Percentiles rank a stretch among this genome's conserved stretches.
Evolutionary conservation across 2,888 invertebrate species (phyloP).

Genomic region (Chironomus tentans): DNA sequence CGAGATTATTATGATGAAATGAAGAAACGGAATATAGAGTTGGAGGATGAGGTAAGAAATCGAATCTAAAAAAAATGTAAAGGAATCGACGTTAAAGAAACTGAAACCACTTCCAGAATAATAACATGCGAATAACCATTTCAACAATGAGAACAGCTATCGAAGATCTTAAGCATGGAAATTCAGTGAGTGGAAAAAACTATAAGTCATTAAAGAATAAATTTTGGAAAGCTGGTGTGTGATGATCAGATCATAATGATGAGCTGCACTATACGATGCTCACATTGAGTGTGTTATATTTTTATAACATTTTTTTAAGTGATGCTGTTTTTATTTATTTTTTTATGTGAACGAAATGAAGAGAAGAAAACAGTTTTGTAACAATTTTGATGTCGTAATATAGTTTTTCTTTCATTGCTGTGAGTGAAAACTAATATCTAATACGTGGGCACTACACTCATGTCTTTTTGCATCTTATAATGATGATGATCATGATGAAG

Average conservation of each 20-base stretch:
- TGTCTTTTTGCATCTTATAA: background rate
- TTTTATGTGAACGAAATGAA: too few species aligned
- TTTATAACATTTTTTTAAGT: background rate
- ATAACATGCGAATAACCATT: constrained; percentile 4
- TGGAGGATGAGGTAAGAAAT: constrained; percentile 7
- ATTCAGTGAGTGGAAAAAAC: constrained; percentile 20
- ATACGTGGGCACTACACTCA: background rate
- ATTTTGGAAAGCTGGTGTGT: background rate
- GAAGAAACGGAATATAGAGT: background rate
- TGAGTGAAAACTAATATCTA: background rate
- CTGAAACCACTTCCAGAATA: constrained; percentile 8
- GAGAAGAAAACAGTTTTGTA: background rate
- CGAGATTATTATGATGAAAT: background rate
- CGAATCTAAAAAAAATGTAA: background rate
- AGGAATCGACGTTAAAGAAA: background rate
- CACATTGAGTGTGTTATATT: background rate
- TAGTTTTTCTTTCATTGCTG: background rate
- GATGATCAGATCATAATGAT: background rate
- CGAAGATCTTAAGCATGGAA: constrained; percentile 20
- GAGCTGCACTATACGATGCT: too few species aligned
- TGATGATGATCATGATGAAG: background rate
- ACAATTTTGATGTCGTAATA: background rate
- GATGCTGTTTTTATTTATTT: background rate
- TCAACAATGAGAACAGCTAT: background rate
- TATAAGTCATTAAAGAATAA: background rate